Evolutionary conservation across 2,888 invertebrate species (phyloP), one percentile per base, ranked within the genome.

Genomic region (Orthosia incerta): DNA sequence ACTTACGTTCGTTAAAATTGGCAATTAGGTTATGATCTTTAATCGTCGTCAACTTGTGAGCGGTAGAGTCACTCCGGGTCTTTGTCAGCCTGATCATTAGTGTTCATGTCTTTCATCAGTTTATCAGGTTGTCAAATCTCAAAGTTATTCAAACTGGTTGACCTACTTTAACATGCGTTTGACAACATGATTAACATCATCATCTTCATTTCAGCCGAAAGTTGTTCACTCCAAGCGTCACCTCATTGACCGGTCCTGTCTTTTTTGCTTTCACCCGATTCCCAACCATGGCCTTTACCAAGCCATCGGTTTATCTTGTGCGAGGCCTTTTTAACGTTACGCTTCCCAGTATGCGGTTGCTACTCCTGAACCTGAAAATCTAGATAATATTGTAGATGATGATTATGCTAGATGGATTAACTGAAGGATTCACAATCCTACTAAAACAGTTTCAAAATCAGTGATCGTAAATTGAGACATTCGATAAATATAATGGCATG

Each of bases 1-100:
- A 78, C 68, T 81, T 81, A 63, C n/a, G 53, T 59, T 76, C 62
- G 45, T 78, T 81, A 68, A 81, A 80, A 62, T 68, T 63, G 13
- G 15, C 51, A 39, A 53, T 70, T 76, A 71, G 57, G 45, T 66
- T 62, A 16, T 62, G 48, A 62, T 51, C 9, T 66, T 50, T 26
- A 48, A 62, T 31, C 59, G n/a, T 16, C 51, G 75, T 48, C 11
- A 26, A 57, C 11, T 18, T 46, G 13, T 18, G 26, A 16, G 13
- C n/a, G 18, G 7, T 26, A n/a, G 4, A 48, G 39, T 45, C 18
- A 64, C 26, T 20, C 4, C 13, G 26, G 18, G 3, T 45, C 11
- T 4, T 3, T 20, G 46, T 39, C 15, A 31, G 9, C 23, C n/a
- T 46, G n/a, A 68, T 48, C 15, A 39, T 74, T 65, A 7, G 20